Evolutionary conservation across 1,140 invertebrate genomes (phyloP).

Genomic region (Cydia pomonella): DNA sequence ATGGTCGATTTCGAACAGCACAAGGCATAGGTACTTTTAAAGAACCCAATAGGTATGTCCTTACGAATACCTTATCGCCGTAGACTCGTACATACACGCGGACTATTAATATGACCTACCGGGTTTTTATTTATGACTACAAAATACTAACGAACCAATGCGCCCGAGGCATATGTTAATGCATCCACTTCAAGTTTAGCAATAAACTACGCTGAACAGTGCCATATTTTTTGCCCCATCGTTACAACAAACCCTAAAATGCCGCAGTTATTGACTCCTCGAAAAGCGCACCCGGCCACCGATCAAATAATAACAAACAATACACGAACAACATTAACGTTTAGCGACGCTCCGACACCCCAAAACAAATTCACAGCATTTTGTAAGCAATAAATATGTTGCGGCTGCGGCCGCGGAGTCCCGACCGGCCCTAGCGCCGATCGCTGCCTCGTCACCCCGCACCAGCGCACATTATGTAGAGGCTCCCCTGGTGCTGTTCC

Average conservation of each 20-base stretch:
- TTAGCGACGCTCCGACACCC: slow-evolving; percentile 54
- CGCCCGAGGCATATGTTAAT: neutral
- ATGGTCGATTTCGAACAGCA: too few species aligned
- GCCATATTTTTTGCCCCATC: slow-evolving; percentile 37
- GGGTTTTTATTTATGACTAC: neutral
- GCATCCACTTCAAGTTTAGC: slow-evolving; percentile 1
- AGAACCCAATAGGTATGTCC: too few species aligned
- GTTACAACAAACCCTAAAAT: slow-evolving; percentile 39
- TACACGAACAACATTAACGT: slow-evolving; percentile 46
- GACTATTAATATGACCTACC: neutral
- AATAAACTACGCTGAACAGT: neutral
- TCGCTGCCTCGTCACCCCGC: neutral
- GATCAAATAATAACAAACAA: slow-evolving; percentile 56
- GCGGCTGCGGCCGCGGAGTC: slow-evolving; percentile 42
- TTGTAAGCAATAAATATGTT: slow-evolving; percentile 54
- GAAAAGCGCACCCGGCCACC: slow-evolving; percentile 49
- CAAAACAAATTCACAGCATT: slow-evolving; percentile 60
- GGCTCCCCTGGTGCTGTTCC: slow-evolving; percentile 36
- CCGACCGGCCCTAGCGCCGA: neutral
- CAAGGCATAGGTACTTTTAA: too few species aligned
- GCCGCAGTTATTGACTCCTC: slow-evolving; percentile 41
- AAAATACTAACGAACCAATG: neutral
- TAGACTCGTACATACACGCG: too few species aligned
- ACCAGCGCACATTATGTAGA: slow-evolving; percentile 51
- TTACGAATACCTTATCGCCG: too few species aligned